Evolutionary conservation across 1,140 invertebrate species (phyloP), one percentile per base, ranked within the genome.

Genomic region (Brachionus rotundiformis): DNA sequence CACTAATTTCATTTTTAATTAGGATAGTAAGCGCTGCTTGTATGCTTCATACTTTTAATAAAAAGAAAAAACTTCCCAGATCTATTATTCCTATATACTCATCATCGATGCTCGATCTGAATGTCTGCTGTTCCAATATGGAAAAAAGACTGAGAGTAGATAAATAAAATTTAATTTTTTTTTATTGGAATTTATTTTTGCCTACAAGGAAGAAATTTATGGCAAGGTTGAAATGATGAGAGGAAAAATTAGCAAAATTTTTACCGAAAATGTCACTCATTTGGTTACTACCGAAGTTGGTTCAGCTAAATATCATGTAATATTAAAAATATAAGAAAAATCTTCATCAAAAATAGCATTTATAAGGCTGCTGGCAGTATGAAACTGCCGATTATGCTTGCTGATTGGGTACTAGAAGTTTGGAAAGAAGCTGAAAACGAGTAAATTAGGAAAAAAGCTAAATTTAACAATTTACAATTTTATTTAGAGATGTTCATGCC

Each of bases 201-300:
- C 31, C 31, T 25, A 27, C 0, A 61, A 94, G 91, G 89, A 91
- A 83, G 87, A 91, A 33, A 87, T 95, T 3, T 90, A 91, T 84
- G 88, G 89, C 25, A 91, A 91, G 84, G 90, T 95, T 0, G 89
- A 92, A 84, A 92, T 91, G 85, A 96, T 96, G 94, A 93, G 93
- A 79, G 95, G 94, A 3, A 88, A 91, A 11, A 94, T 92, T 83
- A 91, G 90, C 11, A 90, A 91, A 83, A 90, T 91, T 73, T 90
- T 96, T 39, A 91, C 92, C 33, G 89, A 90, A 75, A 90, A 90
- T 82, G 91, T 92, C 2, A 95, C 94, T 13, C 94, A 96, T 89
- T 90, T 96, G 23, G 90, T 96, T 3, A 92, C 93, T 10, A 91
- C 86, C 5, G 85, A 87, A 83, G 88, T 89, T n/a, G 88, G 88